Evolutionary conservation across 2,888 invertebrate species (phyloP).

Genomic region (Sphinx pinastri): DNA sequence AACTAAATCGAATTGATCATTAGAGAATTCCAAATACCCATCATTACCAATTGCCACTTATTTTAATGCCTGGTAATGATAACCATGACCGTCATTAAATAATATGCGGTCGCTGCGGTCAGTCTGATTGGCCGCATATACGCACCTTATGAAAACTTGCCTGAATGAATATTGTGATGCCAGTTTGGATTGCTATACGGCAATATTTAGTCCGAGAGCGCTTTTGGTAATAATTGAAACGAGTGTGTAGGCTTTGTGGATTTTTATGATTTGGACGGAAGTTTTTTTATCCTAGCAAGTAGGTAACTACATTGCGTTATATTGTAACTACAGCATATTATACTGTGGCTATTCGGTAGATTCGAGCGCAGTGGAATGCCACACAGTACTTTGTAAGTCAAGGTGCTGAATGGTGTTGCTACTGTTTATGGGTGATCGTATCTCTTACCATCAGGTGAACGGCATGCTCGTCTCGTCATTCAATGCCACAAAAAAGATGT

Average conservation of each 20-base stretch:
- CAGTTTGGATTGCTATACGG: background rate
- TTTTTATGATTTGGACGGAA: too few species aligned
- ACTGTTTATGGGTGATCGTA: too few species aligned
- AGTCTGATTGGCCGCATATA: background rate
- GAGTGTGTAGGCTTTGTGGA: background rate
- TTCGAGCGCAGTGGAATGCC: too few species aligned
- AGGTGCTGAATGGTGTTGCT: too few species aligned
- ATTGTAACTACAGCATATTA: too few species aligned
- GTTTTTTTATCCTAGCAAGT: too few species aligned
- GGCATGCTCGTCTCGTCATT: too few species aligned
- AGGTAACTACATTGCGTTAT: too few species aligned
- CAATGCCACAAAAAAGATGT: too few species aligned
- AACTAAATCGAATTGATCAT: background rate
- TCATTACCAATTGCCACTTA: background rate
- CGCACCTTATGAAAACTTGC: background rate
- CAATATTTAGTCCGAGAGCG: background rate
- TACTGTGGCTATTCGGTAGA: too few species aligned
- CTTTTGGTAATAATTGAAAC: background rate
- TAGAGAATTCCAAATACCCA: background rate
- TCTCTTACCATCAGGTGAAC: too few species aligned
- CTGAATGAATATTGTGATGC: background rate
- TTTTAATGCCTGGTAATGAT: background rate
- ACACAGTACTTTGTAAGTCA: too few species aligned
- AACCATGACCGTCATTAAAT: conserved; percentile 4
- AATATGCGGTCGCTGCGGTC: background rate